Evolutionary conservation across 2,888 invertebrate genomes (phyloP).

Genomic region (Baronia brevicornis): DNA sequence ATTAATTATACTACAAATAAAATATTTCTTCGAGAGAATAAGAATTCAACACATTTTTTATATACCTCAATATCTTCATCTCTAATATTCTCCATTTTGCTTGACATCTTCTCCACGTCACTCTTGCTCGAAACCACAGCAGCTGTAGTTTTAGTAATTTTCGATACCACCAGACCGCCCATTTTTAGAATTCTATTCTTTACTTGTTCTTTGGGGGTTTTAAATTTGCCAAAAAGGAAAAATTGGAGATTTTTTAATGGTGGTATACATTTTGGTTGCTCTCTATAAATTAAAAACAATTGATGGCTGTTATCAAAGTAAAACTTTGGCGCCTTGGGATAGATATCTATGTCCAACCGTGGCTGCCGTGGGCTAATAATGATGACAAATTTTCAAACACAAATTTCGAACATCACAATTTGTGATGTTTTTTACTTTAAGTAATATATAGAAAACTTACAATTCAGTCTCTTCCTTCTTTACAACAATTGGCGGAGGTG

Average conservation of each 20-base stretch:
- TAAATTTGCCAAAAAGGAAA: constrained; percentile 77
- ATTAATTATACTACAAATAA: no score
- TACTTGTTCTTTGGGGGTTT: constrained; percentile 75
- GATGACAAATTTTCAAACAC: no score
- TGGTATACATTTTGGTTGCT: constrained; percentile 77
- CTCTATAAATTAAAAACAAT: constrained; percentile 47
- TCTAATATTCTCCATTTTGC: constrained; percentile 80
- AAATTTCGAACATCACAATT: no score
- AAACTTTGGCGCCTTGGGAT: no score
- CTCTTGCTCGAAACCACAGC: constrained; percentile 84
- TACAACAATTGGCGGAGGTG: constrained; percentile 39
- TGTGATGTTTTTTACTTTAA: background rate
- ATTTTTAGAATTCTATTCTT: constrained; percentile 81
- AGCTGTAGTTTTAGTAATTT: constrained; percentile 78
- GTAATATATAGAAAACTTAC: constrained; percentile 24
- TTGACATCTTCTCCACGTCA: constrained; percentile 80
- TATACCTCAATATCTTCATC: constrained; percentile 79
- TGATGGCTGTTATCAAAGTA: no score
- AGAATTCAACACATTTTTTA: no score
- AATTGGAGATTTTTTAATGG: constrained; percentile 88
- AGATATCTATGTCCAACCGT: no score
- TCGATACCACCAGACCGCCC: constrained; percentile 84
- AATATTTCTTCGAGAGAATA: no score
- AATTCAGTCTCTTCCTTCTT: constrained; percentile 69
- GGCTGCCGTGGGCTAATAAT: no score